These are phyloP conservation scores for Spinus pinus DNA, from an alignment of 2,797 vertebrate species.

Conservation along the genomic window DNA sequence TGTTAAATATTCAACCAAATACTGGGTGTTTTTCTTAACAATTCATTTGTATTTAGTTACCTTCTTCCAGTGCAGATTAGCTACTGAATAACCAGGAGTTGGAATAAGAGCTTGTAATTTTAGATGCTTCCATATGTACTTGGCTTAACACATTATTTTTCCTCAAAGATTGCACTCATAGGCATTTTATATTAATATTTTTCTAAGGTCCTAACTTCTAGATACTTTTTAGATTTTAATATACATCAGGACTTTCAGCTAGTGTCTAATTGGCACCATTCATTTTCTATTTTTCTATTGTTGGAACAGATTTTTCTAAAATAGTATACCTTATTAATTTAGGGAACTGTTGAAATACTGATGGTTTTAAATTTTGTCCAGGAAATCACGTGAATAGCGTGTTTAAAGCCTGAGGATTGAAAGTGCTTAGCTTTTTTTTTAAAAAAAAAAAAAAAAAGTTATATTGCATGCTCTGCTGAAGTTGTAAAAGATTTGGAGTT, in stretches of 20 bases:
- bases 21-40: conserved; percentile 54
- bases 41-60: conserved; percentile 65
- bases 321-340: background rate
- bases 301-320: background rate
- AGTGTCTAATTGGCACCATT: background rate
- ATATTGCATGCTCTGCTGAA: background rate
- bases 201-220: conserved; percentile 28
- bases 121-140: conserved; percentile 50
- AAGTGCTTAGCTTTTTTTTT: background rate
- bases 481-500: background rate
- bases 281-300: background rate
- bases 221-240: conserved; percentile 18
- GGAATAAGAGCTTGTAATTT: conserved; percentile 52
- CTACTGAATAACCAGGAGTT: conserved; percentile 55
- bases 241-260: background rate
- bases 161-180: conserved; percentile 5
- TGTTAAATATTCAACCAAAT: conserved; percentile 62
- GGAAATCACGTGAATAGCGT: background rate
- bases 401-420: background rate
- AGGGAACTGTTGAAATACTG: background rate
- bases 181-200: conserved; percentile 45
- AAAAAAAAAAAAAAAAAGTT: background rate
- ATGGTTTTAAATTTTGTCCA: background rate
- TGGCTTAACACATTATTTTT: conserved; percentile 47
- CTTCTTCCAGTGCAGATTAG: conserved; percentile 50